Evolutionary conservation across 1,140 invertebrate species (phyloP).

Genomic region (Pygmarrhopalites habei): DNA sequence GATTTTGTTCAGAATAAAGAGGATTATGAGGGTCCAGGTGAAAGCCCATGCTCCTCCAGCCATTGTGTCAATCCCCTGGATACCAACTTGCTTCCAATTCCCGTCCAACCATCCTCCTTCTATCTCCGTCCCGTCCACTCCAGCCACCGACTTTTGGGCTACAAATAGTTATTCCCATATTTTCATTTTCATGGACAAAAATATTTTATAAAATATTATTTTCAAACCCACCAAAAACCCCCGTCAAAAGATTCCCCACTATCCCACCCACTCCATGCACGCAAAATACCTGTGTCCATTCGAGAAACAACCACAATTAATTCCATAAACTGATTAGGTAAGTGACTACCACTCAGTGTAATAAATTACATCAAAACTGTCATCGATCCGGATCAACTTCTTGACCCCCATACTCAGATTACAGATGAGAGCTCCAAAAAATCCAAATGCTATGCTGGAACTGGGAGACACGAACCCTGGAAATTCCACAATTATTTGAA

Average conservation of each 20-base stretch:
- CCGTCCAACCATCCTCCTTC: conserved; percentile 35
- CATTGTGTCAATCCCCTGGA: conserved; percentile 28
- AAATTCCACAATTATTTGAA: too few species aligned
- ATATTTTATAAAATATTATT: too few species aligned
- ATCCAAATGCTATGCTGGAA: conserved; percentile 29
- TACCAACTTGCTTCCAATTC: conserved; percentile 30
- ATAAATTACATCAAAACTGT: conserved; percentile 27
- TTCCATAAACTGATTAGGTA: neutral
- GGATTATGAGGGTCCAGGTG: conserved; percentile 24
- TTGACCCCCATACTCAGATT: conserved; percentile 25
- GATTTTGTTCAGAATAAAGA: conserved; percentile 33
- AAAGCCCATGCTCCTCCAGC: conserved; percentile 31
- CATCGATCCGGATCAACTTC: conserved; percentile 26
- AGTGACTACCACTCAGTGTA: neutral
- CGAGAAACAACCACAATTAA: conserved; percentile 5
- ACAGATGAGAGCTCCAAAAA: conserved; percentile 26
- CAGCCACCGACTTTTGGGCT: conserved; percentile 32
- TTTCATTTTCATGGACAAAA: too few species aligned
- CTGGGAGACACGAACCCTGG: conserved; percentile 30
- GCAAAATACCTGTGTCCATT: conserved; percentile 31
- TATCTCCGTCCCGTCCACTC: conserved; percentile 27
- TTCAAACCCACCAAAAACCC: too few species aligned
- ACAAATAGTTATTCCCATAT: too few species aligned
- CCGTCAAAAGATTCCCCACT: conserved; percentile 33
- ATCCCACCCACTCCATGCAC: conserved; percentile 35